phyloP scores from a whole-genome alignment of 2,888 invertebrate species.

The Tolmerus cingulatus region DNA sequence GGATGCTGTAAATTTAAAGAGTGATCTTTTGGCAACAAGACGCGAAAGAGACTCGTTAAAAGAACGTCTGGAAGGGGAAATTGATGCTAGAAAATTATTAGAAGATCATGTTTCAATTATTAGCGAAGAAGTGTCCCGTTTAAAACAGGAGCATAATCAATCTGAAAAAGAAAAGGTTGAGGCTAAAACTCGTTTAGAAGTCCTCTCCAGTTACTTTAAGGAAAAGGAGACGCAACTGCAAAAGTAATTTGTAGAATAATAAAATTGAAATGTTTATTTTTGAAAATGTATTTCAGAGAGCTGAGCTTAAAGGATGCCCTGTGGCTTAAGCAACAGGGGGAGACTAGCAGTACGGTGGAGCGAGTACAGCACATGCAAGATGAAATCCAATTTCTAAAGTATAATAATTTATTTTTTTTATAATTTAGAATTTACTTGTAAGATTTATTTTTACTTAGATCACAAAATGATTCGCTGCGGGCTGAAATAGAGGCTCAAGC shows the following conservation, averaged over 20 bases:
- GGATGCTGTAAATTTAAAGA: conserved; percentile 68
- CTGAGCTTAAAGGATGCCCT: conserved; percentile 76
- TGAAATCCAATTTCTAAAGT: conserved; percentile 83
- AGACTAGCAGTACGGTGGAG: conserved; percentile 81
- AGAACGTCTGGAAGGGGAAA: conserved; percentile 64
- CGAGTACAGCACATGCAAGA: conserved; percentile 79
- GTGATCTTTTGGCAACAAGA: conserved; percentile 67
- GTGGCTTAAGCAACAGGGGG: conserved; percentile 82
- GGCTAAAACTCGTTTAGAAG: conserved; percentile 83
- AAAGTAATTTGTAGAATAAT: conserved; percentile 68
- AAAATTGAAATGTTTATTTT: neutral
- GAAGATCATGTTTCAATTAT: conserved; percentile 62
- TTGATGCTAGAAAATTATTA: conserved; percentile 63
- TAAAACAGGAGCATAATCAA: conserved; percentile 69
- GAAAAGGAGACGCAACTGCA: conserved; percentile 87
- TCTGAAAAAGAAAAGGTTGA: conserved; percentile 78
- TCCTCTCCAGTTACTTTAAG: conserved; percentile 88
- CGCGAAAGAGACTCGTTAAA: conserved; percentile 66
- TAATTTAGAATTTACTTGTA: neutral
- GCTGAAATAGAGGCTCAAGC: conserved; percentile 89
- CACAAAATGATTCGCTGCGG: conserved; percentile 71
- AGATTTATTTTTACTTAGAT: conserved; percentile 56
- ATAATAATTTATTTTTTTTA: conserved; percentile 54
- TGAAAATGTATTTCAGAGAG: conserved; percentile 68
- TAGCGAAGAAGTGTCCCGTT: conserved; percentile 65